Evolutionary conservation across 1,140 invertebrate species (phyloP).

Genomic region (Drosophila kepulauana): DNA sequence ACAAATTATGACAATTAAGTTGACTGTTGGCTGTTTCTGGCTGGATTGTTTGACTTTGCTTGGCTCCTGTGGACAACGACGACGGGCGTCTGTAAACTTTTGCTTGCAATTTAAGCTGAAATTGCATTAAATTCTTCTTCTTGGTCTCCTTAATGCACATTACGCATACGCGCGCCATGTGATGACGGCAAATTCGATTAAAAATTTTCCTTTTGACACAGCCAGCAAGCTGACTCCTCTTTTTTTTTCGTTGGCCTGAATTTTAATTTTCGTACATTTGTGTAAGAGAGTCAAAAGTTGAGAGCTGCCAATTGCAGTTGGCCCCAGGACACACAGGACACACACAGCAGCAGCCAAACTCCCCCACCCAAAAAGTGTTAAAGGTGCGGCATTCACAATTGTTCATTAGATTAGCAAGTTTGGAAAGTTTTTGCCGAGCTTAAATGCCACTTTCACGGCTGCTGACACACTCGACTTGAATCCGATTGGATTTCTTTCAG

Average conservation of each 20-base stretch:
- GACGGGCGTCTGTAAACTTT: constrained; percentile 60
- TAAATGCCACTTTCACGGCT: constrained; percentile 81
- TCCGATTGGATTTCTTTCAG: constrained; percentile 60
- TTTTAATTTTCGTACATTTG: constrained; percentile 50
- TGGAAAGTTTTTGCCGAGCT: constrained; percentile 73
- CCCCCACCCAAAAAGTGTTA: constrained; percentile 50
- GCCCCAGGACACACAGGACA: constrained; percentile 35
- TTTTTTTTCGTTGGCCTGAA: constrained; percentile 13
- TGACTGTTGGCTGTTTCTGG: constrained; percentile 44
- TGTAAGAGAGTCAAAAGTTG: constrained; percentile 53
- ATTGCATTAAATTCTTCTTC: constrained; percentile 68
- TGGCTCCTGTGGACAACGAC: constrained; percentile 11
- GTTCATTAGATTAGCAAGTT: constrained; percentile 83
- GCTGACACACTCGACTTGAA: constrained; percentile 74
- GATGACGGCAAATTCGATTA: constrained; percentile 68
- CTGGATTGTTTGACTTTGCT: constrained; percentile 58
- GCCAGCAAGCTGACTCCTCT: constrained; percentile 32
- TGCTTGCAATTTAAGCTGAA: constrained; percentile 64
- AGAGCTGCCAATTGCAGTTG: constrained; percentile 62
- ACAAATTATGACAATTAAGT: constrained; percentile 83
- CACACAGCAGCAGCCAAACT: constrained; percentile 14
- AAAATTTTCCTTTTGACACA: constrained; percentile 41
- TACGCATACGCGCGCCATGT: constrained; percentile 49
- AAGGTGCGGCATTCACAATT: constrained; percentile 76
- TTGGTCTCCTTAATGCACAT: constrained; percentile 28